Percentiles rank a stretch among this genome's conserved stretches.
Conservation (phyloP, 2,113 vertebrate genomes). For the Euleptes europaea region DNA sequence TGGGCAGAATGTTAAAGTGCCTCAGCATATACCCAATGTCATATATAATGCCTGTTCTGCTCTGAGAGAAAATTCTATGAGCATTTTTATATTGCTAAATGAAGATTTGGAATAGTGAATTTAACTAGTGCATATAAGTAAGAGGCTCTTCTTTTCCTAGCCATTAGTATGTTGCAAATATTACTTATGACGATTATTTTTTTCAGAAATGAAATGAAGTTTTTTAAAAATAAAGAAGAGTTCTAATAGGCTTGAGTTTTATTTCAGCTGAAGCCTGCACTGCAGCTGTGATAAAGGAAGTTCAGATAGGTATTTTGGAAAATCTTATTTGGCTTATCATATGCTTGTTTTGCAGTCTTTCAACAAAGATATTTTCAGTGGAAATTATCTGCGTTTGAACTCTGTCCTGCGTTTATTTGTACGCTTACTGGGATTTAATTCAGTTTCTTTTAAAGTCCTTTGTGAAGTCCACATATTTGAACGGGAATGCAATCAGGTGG, state of each 20-base stretch:
- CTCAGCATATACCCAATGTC: no score
- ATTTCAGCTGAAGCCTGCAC: slow-evolving; percentile 24
- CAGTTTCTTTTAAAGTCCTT: neutral
- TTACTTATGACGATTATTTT: neutral
- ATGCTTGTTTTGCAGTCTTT: slow-evolving; percentile 51
- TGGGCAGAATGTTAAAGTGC: no score
- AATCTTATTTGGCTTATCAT: slow-evolving; percentile 27
- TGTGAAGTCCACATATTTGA: neutral
- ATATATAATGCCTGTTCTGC: no score
- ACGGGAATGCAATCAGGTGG: neutral
- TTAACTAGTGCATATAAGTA: slow-evolving; percentile 59
- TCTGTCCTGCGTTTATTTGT: slow-evolving; percentile 23
- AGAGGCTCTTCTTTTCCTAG: slow-evolving; percentile 25
- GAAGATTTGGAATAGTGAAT: slow-evolving; percentile 48
- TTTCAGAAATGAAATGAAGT: slow-evolving; percentile 22
- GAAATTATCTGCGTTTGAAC: slow-evolving; percentile 29
- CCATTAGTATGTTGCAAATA: slow-evolving; percentile 36
- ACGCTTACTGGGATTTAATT: neutral
- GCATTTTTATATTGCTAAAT: slow-evolving; percentile 37
- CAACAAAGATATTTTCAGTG: neutral
- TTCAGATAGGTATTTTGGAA: slow-evolving; percentile 18
- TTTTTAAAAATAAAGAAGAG: neutral
- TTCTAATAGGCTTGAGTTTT: slow-evolving; percentile 24
- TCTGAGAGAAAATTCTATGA: no score
- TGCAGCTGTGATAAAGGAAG: neutral